A percentile compares a stretch with the other conserved stretches of the same genome.
Conservation (phyloP, 2,113 vertebrate genomes). For the Phainopepla nitens region DNA sequence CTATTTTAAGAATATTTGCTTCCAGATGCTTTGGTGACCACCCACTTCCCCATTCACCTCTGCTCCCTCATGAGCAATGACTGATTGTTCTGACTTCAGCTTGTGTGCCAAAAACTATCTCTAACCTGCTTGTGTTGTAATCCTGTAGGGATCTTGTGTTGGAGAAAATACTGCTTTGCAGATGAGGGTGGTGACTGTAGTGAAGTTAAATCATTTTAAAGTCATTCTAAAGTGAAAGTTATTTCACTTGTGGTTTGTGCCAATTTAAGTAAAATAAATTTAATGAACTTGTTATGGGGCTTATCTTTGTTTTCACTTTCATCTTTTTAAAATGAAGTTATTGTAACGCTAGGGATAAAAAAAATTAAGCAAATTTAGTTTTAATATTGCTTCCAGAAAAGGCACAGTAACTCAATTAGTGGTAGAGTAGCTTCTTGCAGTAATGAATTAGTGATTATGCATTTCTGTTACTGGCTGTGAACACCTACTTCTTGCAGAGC, state of each 20-base stretch:
- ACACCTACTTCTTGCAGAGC: neutral
- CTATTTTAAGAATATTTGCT: neutral
- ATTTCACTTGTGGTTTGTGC: neutral
- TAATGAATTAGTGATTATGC: slow-evolving; percentile 30
- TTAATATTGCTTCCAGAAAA: slow-evolving; percentile 12
- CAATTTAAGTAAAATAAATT: slow-evolving; percentile 16
- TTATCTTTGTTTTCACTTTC: slow-evolving; percentile 22
- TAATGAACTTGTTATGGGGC: neutral
- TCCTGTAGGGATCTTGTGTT: neutral
- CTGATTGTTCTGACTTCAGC: neutral
- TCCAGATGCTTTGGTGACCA: neutral
- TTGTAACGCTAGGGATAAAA: neutral
- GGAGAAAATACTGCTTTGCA: neutral
- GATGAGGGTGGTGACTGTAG: neutral
- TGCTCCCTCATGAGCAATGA: neutral
- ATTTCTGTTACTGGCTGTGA: neutral
- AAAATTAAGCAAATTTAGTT: neutral
- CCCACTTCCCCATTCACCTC: neutral
- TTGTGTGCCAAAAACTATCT: neutral
- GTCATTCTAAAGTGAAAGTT: slow-evolving; percentile 16
- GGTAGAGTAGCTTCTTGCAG: neutral
- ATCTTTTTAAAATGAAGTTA: neutral
- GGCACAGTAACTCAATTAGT: slow-evolving; percentile 3
- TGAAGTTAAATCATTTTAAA: neutral
- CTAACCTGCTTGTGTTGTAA: neutral